Evolutionary conservation across 2,797 vertebrate species (phyloP).

Genomic region (Cottoperca gobio): DNA sequence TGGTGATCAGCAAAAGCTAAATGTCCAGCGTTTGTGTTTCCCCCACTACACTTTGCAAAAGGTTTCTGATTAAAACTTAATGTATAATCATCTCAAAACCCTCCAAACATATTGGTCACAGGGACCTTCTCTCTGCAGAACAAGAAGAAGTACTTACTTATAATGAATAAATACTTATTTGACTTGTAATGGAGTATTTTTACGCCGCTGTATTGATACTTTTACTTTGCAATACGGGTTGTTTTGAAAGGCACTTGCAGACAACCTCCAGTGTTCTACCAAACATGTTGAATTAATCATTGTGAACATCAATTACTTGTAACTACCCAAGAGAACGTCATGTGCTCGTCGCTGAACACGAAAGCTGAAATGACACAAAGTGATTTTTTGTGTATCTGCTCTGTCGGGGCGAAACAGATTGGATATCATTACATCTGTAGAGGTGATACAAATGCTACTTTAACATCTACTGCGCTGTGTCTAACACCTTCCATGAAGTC

Average conservation of each 20-base stretch:
- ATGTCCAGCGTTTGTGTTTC: not conserved
- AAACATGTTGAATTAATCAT: constrained; percentile 1
- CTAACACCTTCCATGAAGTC: constrained; percentile 28
- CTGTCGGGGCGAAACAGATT: constrained; percentile 33
- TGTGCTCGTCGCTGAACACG: not conserved
- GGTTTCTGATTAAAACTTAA: not conserved
- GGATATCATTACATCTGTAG: constrained; percentile 32
- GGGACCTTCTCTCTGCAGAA: not conserved
- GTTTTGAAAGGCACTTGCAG: not conserved
- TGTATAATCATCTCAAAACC: not conserved
- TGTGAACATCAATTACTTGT: not conserved
- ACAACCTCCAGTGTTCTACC: not conserved
- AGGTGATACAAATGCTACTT: constrained; percentile 37
- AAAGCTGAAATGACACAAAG: not conserved
- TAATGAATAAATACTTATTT: not conserved
- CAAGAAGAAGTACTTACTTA: not conserved
- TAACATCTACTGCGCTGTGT: not conserved
- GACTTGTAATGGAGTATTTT: not conserved
- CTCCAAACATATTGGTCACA: not conserved
- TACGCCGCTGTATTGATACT: not conserved
- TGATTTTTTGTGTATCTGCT: constrained; percentile 7
- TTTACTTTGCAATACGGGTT: not conserved
- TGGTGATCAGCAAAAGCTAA: not conserved
- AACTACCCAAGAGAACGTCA: not conserved
- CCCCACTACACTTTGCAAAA: too few species aligned